Evolutionary conservation across 2,888 invertebrate species (phyloP).

Genomic region (Julus scandinavius): DNA sequence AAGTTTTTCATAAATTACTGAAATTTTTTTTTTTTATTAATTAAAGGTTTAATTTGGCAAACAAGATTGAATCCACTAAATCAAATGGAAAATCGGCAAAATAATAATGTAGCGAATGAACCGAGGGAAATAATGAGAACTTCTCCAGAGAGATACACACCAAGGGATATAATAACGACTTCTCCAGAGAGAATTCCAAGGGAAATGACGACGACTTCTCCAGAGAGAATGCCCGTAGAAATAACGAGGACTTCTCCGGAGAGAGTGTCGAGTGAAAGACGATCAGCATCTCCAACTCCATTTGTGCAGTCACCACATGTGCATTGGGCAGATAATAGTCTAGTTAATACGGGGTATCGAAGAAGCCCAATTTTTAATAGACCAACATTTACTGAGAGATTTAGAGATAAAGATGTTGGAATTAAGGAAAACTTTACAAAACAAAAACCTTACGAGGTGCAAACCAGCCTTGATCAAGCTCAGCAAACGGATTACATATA

Average conservation of each 20-base stretch:
- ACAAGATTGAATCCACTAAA: not conserved
- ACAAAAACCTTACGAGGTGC: not conserved
- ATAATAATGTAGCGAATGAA: not conserved
- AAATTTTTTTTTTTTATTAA: not conserved
- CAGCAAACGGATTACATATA: conserved; percentile 8
- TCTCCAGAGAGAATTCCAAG: no score
- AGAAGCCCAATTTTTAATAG: conserved; percentile 2
- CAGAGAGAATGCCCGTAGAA: not conserved
- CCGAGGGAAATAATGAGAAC: not conserved
- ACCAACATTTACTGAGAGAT: conserved; percentile 37
- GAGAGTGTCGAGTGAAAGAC: not conserved
- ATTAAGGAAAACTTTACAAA: not conserved
- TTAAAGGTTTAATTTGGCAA: not conserved
- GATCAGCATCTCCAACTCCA: not conserved
- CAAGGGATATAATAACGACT: no score
- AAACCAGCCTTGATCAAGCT: conserved; percentile 15
- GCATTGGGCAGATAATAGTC: not conserved
- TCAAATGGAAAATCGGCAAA: conserved; percentile 9
- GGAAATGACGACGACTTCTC: not conserved
- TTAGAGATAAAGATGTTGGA: not conserved
- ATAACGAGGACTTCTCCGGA: conserved; percentile 4
- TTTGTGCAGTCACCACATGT: not conserved
- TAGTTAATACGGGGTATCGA: not conserved
- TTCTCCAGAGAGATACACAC: not conserved
- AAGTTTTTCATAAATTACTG: no score